Conservation (phyloP, 1,140 invertebrate genomes). For the Trachymyrmex septentrionalis region DNA sequence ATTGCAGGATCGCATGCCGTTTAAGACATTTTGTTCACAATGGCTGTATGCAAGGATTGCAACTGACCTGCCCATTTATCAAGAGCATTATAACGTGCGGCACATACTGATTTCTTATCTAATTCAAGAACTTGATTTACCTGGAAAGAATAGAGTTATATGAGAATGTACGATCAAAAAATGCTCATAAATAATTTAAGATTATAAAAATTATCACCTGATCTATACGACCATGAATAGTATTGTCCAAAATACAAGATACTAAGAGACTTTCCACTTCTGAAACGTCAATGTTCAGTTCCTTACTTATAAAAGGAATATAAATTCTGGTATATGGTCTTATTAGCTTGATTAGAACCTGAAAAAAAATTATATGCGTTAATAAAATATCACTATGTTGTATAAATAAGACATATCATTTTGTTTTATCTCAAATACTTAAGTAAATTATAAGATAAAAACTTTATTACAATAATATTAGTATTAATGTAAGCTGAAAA, state of each 20-base stretch:
- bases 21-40: conserved; percentile 96
- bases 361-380: conserved; percentile 46
- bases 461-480: background rate
- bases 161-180: background rate
- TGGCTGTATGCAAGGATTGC: conserved; percentile 94
- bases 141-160: conserved; percentile 71
- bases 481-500: background rate
- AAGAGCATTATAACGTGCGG: conserved; percentile 95
- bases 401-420: background rate
- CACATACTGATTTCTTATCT: conserved; percentile 93
- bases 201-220: conserved; percentile 87
- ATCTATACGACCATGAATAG: conserved; percentile 98
- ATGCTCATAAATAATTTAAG: background rate
- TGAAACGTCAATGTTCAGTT: conserved; percentile 97
- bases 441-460: background rate
- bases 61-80: conserved; percentile 99
- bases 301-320: conserved; percentile 99
- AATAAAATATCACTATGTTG: background rate
- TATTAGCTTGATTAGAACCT: conserved; percentile 98
- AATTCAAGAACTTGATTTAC: conserved; percentile 98
- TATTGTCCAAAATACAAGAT: conserved; percentile 99
- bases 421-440: background rate
- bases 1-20: conserved; percentile 25
- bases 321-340: conserved; percentile 99
- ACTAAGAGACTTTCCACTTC: conserved; percentile 99